phyloP scores from a whole-genome alignment of 2,113 vertebrate species.

The Ovis canadensis region DNA sequence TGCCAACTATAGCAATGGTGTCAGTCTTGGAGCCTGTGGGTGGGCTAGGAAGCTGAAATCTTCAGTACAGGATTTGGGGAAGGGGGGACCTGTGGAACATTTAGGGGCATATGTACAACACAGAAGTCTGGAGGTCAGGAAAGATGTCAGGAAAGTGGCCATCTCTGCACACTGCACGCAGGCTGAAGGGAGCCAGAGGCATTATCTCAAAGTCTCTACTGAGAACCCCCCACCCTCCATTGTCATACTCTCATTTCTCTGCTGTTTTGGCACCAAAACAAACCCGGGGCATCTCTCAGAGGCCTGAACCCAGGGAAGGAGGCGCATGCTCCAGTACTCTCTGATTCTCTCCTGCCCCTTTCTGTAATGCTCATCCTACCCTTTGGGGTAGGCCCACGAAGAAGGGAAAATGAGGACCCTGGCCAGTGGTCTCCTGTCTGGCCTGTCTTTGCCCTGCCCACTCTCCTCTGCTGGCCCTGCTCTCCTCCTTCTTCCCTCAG shows the following conservation, averaged over 20 bases:
- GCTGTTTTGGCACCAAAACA: background rate
- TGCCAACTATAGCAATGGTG: background rate
- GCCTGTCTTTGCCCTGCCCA: background rate
- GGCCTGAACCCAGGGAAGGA: background rate
- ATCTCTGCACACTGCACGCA: rapidly evolving
- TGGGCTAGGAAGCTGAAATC: background rate
- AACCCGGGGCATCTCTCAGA: background rate
- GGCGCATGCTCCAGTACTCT: background rate
- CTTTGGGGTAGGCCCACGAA: background rate
- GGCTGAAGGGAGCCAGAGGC: background rate
- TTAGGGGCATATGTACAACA: background rate
- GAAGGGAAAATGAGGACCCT: too few species aligned
- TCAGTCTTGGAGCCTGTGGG: background rate
- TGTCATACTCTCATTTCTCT: background rate
- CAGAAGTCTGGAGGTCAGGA: background rate
- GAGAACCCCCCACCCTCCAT: background rate
- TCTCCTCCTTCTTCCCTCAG: background rate
- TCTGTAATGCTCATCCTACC: background rate
- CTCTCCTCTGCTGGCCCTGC: background rate
- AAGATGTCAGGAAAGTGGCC: background rate
- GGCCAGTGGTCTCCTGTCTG: background rate
- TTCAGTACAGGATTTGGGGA: background rate
- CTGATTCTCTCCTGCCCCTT: background rate
- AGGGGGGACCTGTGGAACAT: background rate
- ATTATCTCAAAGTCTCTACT: background rate